phyloP scores from a whole-genome alignment of 2,888 invertebrate genomes.

The Ormyrus thymus region DNA sequence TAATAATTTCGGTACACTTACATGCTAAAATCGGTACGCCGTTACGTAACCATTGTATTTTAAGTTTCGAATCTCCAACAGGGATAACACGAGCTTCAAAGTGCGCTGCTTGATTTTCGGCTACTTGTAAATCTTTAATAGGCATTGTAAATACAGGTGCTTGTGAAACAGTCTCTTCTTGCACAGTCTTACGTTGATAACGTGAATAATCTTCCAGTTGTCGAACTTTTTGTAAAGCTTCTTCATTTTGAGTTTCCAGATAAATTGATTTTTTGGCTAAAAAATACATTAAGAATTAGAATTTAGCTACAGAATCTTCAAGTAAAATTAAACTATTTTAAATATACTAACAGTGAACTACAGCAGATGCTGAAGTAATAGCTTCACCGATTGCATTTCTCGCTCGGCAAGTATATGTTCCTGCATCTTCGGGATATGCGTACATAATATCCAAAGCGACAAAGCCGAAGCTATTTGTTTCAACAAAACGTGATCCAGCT shows the following conservation, averaged over 20 bases:
- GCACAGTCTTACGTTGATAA: constrained; percentile 83
- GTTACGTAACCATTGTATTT: constrained; percentile 94
- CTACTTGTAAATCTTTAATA: constrained; percentile 88
- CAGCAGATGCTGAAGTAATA: constrained; percentile 91
- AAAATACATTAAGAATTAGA: constrained; percentile 10
- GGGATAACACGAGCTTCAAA: constrained; percentile 96
- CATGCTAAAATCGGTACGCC: constrained; percentile 93
- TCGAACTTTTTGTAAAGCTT: constrained; percentile 86
- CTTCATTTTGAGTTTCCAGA: constrained; percentile 91
- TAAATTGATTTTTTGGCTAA: constrained; percentile 87
- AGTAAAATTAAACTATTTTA: no score
- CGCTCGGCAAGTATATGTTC: constrained; percentile 95
- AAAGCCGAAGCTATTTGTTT: constrained; percentile 98
- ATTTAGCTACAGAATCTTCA: no score
- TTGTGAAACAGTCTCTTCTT: constrained; percentile 88
- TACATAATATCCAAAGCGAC: constrained; percentile 97
- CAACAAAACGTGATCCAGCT: constrained; percentile 95
- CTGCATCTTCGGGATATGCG: constrained; percentile 96
- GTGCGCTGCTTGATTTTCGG: constrained; percentile 94
- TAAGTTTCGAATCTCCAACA: constrained; percentile 93
- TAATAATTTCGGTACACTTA: constrained; percentile 74
- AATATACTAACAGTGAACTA: constrained; percentile 83
- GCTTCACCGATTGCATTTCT: constrained; percentile 94
- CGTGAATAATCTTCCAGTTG: constrained; percentile 88
- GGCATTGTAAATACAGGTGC: constrained; percentile 96